These are phyloP conservation scores for Nannospalax galili DNA, from an alignment of 2,113 vertebrate genomes.

Conservation along the genomic window DNA sequence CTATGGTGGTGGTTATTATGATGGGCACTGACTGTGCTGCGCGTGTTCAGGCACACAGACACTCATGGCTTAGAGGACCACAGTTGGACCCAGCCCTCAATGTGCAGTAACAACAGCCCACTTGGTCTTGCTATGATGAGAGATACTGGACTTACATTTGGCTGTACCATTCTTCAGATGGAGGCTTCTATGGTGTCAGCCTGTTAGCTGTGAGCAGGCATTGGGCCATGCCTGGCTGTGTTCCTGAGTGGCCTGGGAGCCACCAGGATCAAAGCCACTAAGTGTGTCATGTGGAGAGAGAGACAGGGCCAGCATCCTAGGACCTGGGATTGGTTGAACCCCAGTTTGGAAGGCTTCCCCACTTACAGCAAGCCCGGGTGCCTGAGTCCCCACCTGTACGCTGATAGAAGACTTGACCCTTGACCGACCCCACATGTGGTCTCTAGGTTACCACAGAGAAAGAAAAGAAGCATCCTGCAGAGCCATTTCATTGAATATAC, in stretches of 20 bases:
- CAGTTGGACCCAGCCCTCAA: neutral
- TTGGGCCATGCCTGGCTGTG: neutral
- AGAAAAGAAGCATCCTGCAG: neutral
- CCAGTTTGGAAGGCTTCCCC: neutral
- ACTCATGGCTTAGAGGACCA: neutral
- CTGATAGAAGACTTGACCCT: neutral
- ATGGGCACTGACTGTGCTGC: fast-evolving
- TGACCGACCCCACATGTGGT: fast-evolving
- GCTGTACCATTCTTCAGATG: neutral
- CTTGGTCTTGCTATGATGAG: neutral
- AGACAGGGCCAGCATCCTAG: neutral
- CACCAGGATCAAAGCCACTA: neutral
- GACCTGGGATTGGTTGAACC: neutral
- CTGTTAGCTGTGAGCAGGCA: neutral
- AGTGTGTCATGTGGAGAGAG: fast-evolving
- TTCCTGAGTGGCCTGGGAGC: neutral
- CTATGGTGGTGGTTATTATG: fast-evolving
- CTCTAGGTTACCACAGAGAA: neutral
- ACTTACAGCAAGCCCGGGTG: neutral
- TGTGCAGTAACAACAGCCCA: neutral
- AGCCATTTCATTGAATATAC: neutral
- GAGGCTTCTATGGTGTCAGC: neutral
- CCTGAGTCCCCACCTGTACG: neutral
- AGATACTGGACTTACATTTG: neutral
- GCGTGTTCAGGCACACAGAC: fast-evolving